These are phyloP conservation scores for Calcarius lapponicus DNA, from an alignment of 2,797 vertebrate species.

Conservation along the genomic window DNA sequence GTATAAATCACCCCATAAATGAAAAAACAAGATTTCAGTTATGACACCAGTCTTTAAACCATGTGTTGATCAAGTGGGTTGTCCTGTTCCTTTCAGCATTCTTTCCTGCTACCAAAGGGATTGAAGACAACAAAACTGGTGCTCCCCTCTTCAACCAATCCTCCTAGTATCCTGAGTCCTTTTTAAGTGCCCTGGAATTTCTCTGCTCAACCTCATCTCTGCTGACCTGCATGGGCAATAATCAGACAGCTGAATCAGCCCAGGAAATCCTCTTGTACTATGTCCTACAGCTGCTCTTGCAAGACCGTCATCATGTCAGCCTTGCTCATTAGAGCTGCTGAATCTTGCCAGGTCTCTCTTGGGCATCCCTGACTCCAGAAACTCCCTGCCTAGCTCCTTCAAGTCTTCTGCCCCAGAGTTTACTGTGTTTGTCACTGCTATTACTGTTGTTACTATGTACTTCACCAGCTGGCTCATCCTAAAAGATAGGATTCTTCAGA, in stretches of 20 bases:
- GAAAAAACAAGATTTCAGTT: not conserved
- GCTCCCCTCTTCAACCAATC: not conserved
- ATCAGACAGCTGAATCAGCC: not conserved
- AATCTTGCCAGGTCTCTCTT: not conserved
- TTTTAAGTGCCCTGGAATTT: not conserved
- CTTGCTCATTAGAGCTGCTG: not conserved
- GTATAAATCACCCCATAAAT: not conserved
- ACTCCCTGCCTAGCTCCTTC: not conserved
- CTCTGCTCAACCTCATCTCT: not conserved
- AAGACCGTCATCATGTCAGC: not conserved
- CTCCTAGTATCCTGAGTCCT: not conserved
- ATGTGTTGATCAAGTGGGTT: not conserved
- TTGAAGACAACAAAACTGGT: not conserved
- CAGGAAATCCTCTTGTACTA: not conserved
- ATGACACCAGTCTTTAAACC: not conserved
- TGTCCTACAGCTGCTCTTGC: accelerated
- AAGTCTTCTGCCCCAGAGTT: not conserved
- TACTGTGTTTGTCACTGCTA: not conserved
- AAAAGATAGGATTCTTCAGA: not conserved
- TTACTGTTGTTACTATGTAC: not conserved
- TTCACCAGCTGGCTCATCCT: not conserved
- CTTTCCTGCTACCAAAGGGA: not conserved
- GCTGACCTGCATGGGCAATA: not conserved
- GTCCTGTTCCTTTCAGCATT: not conserved
- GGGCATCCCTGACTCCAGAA: not conserved